These are phyloP conservation scores for Lysiphlebus fabarum DNA, from an alignment of 1,140 invertebrate species.

Conservation along the genomic window DNA sequence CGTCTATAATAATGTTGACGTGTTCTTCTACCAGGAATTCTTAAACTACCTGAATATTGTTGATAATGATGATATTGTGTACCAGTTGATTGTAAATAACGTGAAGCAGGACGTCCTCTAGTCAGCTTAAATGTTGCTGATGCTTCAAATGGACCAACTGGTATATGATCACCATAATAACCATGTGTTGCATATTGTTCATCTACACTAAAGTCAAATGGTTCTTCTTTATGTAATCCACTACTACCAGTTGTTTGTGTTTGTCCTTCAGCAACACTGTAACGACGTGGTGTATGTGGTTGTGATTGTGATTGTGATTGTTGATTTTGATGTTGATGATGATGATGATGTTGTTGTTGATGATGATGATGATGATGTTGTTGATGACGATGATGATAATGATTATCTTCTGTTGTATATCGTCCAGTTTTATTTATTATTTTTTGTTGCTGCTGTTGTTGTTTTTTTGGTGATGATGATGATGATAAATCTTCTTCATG, in stretches of 20 bases:
- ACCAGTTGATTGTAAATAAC: constrained; percentile 45
- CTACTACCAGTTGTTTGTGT: too few relatives aligned
- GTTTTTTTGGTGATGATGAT: not conserved
- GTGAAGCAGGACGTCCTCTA: constrained; percentile 46
- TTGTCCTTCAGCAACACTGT: too few relatives aligned
- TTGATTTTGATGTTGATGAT: too few relatives aligned
- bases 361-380: constrained; percentile 23
- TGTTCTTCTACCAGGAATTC: constrained; percentile 32
- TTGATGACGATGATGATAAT: constrained; percentile 25
- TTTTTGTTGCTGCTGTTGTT: constrained; percentile 1
- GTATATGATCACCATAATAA: constrained; percentile 44
- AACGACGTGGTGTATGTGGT: not conserved
- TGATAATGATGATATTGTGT: constrained; percentile 41
- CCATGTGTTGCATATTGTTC: constrained; percentile 45
- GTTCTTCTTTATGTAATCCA: constrained; percentile 16
- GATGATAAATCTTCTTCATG: constrained; percentile 16
- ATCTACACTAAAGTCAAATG: constrained; percentile 44
- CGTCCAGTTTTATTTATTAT: not conserved
- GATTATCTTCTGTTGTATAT: constrained; percentile 4
- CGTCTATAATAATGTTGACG: constrained; percentile 44
- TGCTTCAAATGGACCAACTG: constrained; percentile 41
- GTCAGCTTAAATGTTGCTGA: constrained; percentile 53
- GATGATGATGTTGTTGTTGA: constrained; percentile 11
- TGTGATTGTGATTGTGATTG: not conserved
- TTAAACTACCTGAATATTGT: constrained; percentile 27